phyloP scores from a whole-genome alignment of 2,797 vertebrate genomes.

The Orestias chungarensis region DNA sequence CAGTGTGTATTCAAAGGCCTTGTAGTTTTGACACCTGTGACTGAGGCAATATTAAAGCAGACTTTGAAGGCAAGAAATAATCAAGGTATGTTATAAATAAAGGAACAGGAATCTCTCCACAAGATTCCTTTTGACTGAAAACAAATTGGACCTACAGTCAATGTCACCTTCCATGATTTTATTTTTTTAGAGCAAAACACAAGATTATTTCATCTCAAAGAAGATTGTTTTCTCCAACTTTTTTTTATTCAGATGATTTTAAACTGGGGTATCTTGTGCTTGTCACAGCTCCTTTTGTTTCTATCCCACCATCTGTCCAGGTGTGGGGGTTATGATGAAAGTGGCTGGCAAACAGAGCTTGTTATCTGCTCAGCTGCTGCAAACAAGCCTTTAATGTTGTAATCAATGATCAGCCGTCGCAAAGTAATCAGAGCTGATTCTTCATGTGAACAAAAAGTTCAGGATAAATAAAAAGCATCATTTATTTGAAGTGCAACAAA shows the following conservation, averaged over 20 bases:
- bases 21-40: constrained; percentile 74
- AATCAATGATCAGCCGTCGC: constrained; percentile 58
- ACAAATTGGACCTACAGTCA: constrained; percentile 77
- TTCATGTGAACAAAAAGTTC: constrained; percentile 35
- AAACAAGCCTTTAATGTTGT: constrained; percentile 52
- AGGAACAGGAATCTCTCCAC: constrained; percentile 47
- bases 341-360: constrained; percentile 30
- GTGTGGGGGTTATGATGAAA: constrained; percentile 56
- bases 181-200: constrained; percentile 28
- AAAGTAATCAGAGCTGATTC: constrained; percentile 52
- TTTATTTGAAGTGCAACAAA: constrained; percentile 47
- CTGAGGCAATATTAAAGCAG: constrained; percentile 65
- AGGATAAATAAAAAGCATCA: constrained; percentile 48
- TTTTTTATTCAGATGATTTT: constrained; percentile 49
- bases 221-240: constrained; percentile 57
- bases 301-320: constrained; percentile 58
- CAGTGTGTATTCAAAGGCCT: constrained; percentile 64
- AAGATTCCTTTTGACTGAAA: constrained; percentile 72
- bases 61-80: constrained; percentile 78
- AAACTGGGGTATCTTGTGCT: constrained; percentile 47
- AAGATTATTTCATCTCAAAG: constrained; percentile 61
- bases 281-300: constrained; percentile 61
- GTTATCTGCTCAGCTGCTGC: constrained; percentile 42
- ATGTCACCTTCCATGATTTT: constrained; percentile 54
- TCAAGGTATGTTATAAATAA: constrained; percentile 65